Conservation (phyloP, 2,113 vertebrate species). For the Pituophis catenifer region DNA sequence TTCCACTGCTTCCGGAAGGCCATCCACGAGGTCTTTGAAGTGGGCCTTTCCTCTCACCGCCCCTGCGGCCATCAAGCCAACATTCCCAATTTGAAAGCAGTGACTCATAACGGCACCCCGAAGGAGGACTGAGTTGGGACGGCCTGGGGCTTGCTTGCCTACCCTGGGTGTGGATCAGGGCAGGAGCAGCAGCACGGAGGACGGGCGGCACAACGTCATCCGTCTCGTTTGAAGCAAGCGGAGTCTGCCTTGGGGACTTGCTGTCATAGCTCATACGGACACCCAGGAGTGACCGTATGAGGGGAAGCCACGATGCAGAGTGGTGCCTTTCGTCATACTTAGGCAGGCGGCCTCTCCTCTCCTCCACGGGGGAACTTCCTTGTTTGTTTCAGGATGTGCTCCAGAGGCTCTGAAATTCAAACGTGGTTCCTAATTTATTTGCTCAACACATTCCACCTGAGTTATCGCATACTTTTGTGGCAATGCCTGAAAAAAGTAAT, state of each 20-base stretch:
- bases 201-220: constrained; percentile 45
- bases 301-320: constrained; percentile 53
- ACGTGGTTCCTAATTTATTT: constrained; percentile 40
- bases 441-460: constrained; percentile 55
- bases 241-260: constrained; percentile 53
- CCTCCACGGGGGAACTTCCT: constrained; percentile 47
- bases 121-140: constrained; percentile 53
- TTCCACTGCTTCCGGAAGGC: constrained; percentile 99
- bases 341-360: constrained; percentile 51
- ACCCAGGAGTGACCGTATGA: constrained; percentile 55
- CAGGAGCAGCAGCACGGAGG: constrained; percentile 47
- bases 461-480: constrained; percentile 36
- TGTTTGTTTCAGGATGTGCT: constrained; percentile 1
- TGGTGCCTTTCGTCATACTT: constrained; percentile 27
- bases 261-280: constrained; percentile 46
- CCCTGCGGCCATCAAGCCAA: constrained; percentile 77
- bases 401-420: neutral
- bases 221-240: constrained; percentile 34
- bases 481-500: constrained; percentile 24
- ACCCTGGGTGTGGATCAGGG: neutral
- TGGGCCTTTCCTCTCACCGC: constrained; percentile 86
- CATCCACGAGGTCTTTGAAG: constrained; percentile 98
- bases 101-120: constrained; percentile 92
- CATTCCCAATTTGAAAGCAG: constrained; percentile 85
- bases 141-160: constrained; percentile 14